Evolutionary conservation across 23 tunicate genomes (phyloP).

Genomic region (Styela clava): DNA sequence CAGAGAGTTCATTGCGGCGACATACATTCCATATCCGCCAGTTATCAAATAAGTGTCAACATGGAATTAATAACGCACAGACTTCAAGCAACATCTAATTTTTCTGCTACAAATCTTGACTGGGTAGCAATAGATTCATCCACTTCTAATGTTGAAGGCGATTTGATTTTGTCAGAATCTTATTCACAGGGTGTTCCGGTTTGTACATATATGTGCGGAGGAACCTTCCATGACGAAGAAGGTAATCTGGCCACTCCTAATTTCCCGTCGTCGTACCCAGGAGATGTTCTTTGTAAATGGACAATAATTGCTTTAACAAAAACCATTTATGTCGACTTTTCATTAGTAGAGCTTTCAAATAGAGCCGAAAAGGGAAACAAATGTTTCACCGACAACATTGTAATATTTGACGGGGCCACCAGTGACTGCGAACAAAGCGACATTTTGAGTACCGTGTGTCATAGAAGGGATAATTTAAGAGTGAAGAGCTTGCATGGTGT

Average conservation of each 20-base stretch:
- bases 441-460: background rate
- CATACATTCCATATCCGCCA: background rate
- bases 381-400: background rate
- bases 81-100: background rate
- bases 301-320: background rate
- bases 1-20: conserved; percentile 33
- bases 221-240: background rate
- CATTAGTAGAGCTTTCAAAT: background rate
- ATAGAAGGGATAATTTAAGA: background rate
- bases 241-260: conserved; percentile 42
- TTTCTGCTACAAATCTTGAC: background rate
- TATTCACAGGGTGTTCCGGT: background rate
- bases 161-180: background rate
- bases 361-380: background rate
- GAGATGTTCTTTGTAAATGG: conserved; percentile 24
- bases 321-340: background rate
- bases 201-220: conserved; percentile 42
- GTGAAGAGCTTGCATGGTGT: background rate
- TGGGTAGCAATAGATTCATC: conserved; percentile 1
- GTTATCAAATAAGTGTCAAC: background rate
- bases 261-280: conserved; percentile 31
- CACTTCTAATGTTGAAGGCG: background rate
- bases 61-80: background rate
- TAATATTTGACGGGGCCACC: conserved; percentile 4
- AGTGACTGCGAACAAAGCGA: background rate